phyloP scores from a whole-genome alignment of 2,113 vertebrate genomes.

The Chamaea fasciata region DNA sequence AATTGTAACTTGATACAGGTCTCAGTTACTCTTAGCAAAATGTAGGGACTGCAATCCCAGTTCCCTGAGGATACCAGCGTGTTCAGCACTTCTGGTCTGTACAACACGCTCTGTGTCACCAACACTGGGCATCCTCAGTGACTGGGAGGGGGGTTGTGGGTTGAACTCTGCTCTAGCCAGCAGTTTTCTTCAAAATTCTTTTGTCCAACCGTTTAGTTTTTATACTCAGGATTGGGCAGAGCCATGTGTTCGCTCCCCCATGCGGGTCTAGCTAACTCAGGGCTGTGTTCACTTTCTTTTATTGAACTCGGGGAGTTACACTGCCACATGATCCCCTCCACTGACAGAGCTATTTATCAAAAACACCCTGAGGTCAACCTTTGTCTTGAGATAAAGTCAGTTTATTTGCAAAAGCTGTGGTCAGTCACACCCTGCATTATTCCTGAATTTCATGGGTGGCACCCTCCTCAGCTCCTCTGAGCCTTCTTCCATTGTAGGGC shows the following conservation, averaged over 20 bases:
- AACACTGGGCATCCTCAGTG: background rate
- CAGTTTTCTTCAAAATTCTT: background rate
- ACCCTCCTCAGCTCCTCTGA: background rate
- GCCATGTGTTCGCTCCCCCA: background rate
- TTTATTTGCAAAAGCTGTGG: background rate
- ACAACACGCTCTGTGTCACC: accelerated
- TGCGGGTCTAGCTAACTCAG: background rate
- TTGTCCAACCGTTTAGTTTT: background rate
- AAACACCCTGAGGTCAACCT: background rate
- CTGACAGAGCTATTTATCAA: background rate
- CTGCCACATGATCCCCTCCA: background rate
- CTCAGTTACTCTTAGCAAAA: background rate
- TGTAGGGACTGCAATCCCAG: background rate
- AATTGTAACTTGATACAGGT: background rate
- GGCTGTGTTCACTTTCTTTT: background rate
- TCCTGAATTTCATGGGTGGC: background rate
- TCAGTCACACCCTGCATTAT: background rate
- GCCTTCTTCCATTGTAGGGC: background rate
- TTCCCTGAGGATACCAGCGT: background rate
- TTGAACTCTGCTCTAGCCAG: background rate
- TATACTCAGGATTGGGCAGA: background rate
- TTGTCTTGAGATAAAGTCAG: background rate
- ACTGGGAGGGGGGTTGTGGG: background rate
- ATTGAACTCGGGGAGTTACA: background rate
- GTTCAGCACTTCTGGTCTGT: background rate